phyloP scores from a whole-genome alignment of 2,113 vertebrate genomes.

The Hippolais icterina region DNA sequence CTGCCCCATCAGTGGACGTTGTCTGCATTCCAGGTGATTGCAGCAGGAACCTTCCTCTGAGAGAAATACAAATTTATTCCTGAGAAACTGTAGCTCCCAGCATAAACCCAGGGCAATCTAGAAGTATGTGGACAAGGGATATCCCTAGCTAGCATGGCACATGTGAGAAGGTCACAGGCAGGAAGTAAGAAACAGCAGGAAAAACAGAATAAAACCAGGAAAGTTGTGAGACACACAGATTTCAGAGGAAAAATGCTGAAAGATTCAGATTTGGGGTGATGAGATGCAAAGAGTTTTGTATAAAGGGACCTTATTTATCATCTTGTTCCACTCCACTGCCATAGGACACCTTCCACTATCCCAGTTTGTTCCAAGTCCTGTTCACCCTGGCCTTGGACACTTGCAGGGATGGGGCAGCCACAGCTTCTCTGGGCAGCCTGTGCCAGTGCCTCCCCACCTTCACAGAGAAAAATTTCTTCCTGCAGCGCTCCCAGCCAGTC shows the following conservation, averaged over 20 bases:
- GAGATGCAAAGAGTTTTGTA: neutral
- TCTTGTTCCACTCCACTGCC: neutral
- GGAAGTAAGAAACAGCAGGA: neutral
- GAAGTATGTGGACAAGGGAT: neutral
- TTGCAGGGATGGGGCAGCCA: neutral
- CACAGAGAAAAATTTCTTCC: neutral
- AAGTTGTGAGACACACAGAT: neutral
- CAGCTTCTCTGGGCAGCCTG: neutral
- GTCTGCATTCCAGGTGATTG: neutral
- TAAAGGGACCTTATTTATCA: neutral
- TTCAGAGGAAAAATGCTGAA: neutral
- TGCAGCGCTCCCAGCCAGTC: neutral
- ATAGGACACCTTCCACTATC: neutral
- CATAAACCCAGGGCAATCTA: neutral
- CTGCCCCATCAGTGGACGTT: neutral
- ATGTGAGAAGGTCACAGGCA: neutral
- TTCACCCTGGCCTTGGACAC: neutral
- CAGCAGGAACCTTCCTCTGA: neutral
- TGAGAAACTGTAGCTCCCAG: neutral
- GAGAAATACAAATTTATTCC: neutral
- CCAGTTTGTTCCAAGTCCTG: accelerated
- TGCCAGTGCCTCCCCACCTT: neutral
- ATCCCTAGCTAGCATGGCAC: neutral
- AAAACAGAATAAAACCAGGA: neutral
- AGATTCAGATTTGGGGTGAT: neutral